phyloP scores from a whole-genome alignment of 2,797 vertebrate species.

The Cuniculus paca region DNA sequence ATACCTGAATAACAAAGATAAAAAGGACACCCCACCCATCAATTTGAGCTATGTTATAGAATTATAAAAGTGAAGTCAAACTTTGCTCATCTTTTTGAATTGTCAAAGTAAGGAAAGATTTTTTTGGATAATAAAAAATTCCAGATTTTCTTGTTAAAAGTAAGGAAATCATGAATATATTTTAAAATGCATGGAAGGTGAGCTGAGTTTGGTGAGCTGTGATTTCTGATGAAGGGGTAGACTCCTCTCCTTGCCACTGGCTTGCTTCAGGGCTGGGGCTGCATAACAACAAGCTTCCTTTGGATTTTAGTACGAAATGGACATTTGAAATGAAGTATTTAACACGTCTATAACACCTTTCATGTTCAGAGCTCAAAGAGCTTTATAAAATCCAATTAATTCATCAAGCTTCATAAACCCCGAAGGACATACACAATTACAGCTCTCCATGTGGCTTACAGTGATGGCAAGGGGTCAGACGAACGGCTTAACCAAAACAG shows the following conservation, averaged over 20 bases:
- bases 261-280: constrained; percentile 23
- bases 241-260: constrained; percentile 32
- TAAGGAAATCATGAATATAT: not conserved
- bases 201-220: not conserved
- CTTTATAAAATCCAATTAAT: constrained; percentile 64
- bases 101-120: constrained; percentile 21
- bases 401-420: constrained; percentile 55
- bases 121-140: not conserved
- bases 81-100: not conserved
- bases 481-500: not conserved
- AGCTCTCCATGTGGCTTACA: not conserved
- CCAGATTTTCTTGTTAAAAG: constrained; percentile 21
- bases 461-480: not conserved
- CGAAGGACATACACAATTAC: constrained; percentile 26
- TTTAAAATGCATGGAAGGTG: not conserved
- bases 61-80: not conserved
- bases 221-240: not conserved
- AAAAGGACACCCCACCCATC: not conserved
- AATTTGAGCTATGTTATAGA: not conserved
- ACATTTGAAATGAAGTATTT: constrained; percentile 52
- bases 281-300: not conserved
- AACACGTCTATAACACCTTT: constrained; percentile 36
- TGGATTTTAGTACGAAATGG: not conserved
- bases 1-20: not conserved
- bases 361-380: constrained; percentile 54